Evolutionary conservation across 2,888 invertebrate genomes (phyloP), one percentile per base, ranked within the genome.

Genomic region (Aphidoletes aphidimyza): DNA sequence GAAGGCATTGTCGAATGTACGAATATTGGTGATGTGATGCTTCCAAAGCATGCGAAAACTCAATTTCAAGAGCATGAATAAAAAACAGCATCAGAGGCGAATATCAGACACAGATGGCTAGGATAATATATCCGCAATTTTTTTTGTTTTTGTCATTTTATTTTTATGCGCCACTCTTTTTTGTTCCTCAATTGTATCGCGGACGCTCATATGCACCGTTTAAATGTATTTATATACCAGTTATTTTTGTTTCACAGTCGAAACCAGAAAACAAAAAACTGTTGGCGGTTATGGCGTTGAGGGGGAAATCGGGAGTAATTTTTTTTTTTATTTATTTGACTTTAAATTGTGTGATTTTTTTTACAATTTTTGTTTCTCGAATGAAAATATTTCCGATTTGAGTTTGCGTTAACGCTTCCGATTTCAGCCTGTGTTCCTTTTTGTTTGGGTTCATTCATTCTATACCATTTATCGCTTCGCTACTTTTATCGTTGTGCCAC

Each of bases 341-440:
- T 54, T n/a, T 9, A 54, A 54, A 54, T 54, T 54, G 54, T 54
- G 54, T 22, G n/a, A 54, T 54, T 54, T 54, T 39, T 39, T 39
- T 39, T 39, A 8, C 11, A 8, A 8, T 39, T 39, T 39, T 39
- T 39, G 5, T 39, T 39, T 47, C 19, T 22, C 3, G n/a, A n/a
- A 54, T 54, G 22, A 22, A n/a, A 54, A 54, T 54, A 54, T 54
- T 54, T 54, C n/a, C 54, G 54, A 54, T 54, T 54, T 54, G 6
- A 9, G 54, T 54, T 5, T 22, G 22, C 54, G 9, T 54, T 54
- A 22, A n/a, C 47, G 47, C 22, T 54, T 54, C 22, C n/a, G n/a
- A 22, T 17, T 47, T 47, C 22, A 22, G 3, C 22, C 54, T 3
- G 3, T 47, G 2, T 47, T 54, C 11, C 11, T 39, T 39, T 39